These are phyloP conservation scores for Cenopis cana DNA, from an alignment of 2,888 invertebrate species.

Conservation along the genomic window DNA sequence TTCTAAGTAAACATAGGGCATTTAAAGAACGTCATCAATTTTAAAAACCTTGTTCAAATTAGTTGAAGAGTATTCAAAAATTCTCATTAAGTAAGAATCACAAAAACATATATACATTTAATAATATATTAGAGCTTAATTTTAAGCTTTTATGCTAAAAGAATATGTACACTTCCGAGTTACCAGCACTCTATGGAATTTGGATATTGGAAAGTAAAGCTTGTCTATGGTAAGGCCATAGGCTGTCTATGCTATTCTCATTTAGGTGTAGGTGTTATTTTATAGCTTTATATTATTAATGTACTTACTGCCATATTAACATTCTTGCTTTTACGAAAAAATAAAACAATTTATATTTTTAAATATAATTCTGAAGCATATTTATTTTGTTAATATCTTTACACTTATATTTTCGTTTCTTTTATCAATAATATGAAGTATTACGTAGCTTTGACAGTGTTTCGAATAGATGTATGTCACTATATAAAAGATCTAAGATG, in stretches of 20 bases:
- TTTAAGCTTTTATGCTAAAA: background rate
- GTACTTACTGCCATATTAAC: slow-evolving; percentile 27
- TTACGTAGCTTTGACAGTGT: slow-evolving; percentile 36
- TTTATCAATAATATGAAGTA: slow-evolving; percentile 27
- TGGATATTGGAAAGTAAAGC: background rate
- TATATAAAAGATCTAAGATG: slow-evolving; percentile 14
- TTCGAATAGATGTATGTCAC: slow-evolving; percentile 20
- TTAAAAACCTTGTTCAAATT: background rate
- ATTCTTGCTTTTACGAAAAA: slow-evolving; percentile 11
- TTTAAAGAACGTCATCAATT: no score
- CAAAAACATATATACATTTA: background rate
- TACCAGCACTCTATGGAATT: background rate
- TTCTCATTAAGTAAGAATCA: background rate
- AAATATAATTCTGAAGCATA: background rate
- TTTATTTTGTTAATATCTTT: slow-evolving; percentile 29
- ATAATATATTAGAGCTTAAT: background rate
- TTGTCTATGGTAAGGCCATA: slow-evolving; percentile 15
- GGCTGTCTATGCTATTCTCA: slow-evolving; percentile 1
- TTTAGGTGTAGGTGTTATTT: slow-evolving; percentile 30
- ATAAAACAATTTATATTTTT: slow-evolving; percentile 10
- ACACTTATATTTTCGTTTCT: slow-evolving; percentile 16
- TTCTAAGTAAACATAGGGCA: no score
- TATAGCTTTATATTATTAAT: slow-evolving; percentile 11
- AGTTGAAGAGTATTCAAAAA: background rate
- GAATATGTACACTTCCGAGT: background rate